A percentile compares a stretch with the other conserved stretches of the same genome.
These are phyloP conservation scores for Seira sanloemensis DNA, from an alignment of 2,888 invertebrate species.

Conservation along the genomic window DNA sequence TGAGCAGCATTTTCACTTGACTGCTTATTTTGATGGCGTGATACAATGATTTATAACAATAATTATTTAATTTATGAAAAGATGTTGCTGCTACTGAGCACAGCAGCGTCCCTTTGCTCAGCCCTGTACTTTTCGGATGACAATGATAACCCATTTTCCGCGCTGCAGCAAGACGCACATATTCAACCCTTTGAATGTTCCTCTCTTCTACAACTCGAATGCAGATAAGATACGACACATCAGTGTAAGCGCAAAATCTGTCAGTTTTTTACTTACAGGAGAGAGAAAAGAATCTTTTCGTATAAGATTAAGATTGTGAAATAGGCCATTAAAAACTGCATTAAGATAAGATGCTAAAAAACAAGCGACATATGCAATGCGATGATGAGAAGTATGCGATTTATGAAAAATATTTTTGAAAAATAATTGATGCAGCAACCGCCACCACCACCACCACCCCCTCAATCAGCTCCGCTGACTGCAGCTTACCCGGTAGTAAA, in stretches of 20 bases:
- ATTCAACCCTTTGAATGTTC: conserved; percentile 35
- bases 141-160: conserved; percentile 37
- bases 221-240: conserved; percentile 27
- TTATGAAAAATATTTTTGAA: conserved; percentile 27
- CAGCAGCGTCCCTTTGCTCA: conserved; percentile 1
- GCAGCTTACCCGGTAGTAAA: conserved; percentile 66
- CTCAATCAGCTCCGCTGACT: too few relatives aligned
- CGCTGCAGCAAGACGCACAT: too few relatives aligned
- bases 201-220: conserved; percentile 17
- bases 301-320: too few relatives aligned
- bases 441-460: too few relatives aligned
- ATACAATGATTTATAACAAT: too few relatives aligned
- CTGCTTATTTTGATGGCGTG: too few relatives aligned
- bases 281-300: too few relatives aligned
- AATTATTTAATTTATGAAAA: too few relatives aligned
- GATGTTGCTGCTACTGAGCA: conserved; percentile 4
- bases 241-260: background rate
- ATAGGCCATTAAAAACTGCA: too few relatives aligned
- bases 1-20: too few relatives aligned
- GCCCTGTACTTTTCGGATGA: conserved; percentile 39
- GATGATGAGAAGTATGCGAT: background rate
- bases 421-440: too few relatives aligned
- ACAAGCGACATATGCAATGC: background rate
- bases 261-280: background rate
- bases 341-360: too few relatives aligned